Percentiles rank a stretch among this genome's conserved stretches.
Conservation (phyloP, 2,113 vertebrate genomes). For the Chamaea fasciata region DNA sequence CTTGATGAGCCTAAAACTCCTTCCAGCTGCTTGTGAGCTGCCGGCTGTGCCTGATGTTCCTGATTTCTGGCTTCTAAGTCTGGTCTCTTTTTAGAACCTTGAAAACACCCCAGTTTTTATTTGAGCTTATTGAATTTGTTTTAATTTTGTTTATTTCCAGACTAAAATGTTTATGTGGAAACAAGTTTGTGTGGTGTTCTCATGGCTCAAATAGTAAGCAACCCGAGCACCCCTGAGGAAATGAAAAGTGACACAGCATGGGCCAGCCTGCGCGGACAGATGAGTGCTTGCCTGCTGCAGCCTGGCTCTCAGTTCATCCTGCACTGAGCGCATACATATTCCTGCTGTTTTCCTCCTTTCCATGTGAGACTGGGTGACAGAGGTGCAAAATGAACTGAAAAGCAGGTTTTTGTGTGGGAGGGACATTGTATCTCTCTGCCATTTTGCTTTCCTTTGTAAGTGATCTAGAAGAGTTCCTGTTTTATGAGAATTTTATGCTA, state of each 20-base stretch:
- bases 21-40: background rate
- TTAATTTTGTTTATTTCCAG: background rate
- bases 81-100: background rate
- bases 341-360: background rate
- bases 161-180: background rate
- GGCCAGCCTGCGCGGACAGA: background rate
- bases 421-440: background rate
- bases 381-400: background rate
- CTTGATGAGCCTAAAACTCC: background rate
- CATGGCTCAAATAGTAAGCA: background rate
- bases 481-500: background rate
- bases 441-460: background rate
- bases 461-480: background rate
- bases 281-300: background rate
- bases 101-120: background rate
- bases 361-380: accelerated
- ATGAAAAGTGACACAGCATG: background rate
- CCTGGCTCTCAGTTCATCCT: background rate
- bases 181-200: background rate
- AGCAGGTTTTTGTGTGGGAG: background rate
- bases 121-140: background rate
- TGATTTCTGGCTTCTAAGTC: background rate
- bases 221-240: background rate
- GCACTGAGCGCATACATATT: background rate
- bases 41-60: accelerated